Evolutionary conservation across 1,140 invertebrate species (phyloP), one percentile per base, ranked within the genome.

Genomic region (Eciton burchellii): DNA sequence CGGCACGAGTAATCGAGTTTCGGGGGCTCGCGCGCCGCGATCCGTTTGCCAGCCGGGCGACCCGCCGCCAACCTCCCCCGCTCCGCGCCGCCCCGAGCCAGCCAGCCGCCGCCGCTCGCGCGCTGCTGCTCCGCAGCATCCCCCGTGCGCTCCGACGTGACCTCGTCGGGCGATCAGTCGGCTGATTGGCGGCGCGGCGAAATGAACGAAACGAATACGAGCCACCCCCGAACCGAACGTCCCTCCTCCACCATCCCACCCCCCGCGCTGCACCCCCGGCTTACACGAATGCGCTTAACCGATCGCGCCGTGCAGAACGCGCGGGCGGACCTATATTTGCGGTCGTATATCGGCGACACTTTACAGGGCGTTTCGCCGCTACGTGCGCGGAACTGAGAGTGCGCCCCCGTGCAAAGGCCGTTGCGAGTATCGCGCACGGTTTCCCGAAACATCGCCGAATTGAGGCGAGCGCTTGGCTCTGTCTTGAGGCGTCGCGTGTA

Each of bases 131-230:
- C 62, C 57, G 24, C 49, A 35, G 63, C 70, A 35, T 86, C 65
- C 26, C 74, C 65, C 47, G 56, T 74, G 79, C 54, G 47, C 56
- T 24, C 60, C 63, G 41, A 35, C 54, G 60, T 73, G 81, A 83
- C 59, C 54, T 68, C 84, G 73, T 45, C 47, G 43, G 26, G 62
- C 71, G 81, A 85, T 88, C 81, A 83, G 62, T 65, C 81, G 83
- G 84, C 76, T 59, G 84, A 82, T 88, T 85, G 74, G 84, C 84
- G 65, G 79, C 82, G 85, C 68, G 66, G 71, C 71, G 73, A 85
- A 87, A 85, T 76, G 77, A 87, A 83, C 83, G 85, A 85, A 83
- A 87, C 85, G 79, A 83, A 79, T 73, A 62, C 62, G 84, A 45
- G 59, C 71, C 66, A 21, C 45, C 72, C 71, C 47, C 47, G 45